A percentile compares a stretch with the other conserved stretches of the same genome.
Evolutionary conservation across 2,888 invertebrate genomes (phyloP).

Genomic region (Colostygia pectinataria): DNA sequence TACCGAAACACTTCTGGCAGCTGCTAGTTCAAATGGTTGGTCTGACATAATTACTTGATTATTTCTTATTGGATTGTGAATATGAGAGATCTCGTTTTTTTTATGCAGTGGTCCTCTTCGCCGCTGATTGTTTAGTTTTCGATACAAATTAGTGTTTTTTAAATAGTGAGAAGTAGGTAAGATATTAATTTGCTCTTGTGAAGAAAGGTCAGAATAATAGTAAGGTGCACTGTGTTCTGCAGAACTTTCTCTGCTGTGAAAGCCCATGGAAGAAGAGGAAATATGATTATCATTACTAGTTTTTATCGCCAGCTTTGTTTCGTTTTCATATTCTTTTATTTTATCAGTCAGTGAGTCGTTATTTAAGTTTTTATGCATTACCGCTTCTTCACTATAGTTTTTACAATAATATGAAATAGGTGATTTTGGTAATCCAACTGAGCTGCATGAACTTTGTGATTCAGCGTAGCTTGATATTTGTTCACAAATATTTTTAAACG

Average conservation of each 20-base stretch:
- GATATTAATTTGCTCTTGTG: conserved; percentile 77
- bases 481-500: conserved; percentile 51
- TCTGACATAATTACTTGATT: conserved; percentile 60
- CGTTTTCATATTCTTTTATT: conserved; percentile 73
- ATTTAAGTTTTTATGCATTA: conserved; percentile 72
- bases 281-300: conserved; percentile 58
- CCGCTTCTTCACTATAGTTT: conserved; percentile 64
- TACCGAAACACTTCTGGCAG: conserved; percentile 85
- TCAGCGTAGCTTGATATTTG: conserved; percentile 60
- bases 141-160: conserved; percentile 77
- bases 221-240: conserved; percentile 90
- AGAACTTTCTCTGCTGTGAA: conserved; percentile 85
- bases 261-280: conserved; percentile 70
- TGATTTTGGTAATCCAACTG: conserved; percentile 59
- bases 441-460: conserved; percentile 68
- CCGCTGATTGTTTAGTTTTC: conserved; percentile 88
- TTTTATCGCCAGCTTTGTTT: conserved; percentile 58
- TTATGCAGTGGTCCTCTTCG: conserved; percentile 84
- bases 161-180: conserved; percentile 71
- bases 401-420: conserved; percentile 79
- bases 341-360: conserved; percentile 66
- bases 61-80: conserved; percentile 87
- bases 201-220: conserved; percentile 91
- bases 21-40: conserved; percentile 77
- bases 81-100: conserved; percentile 87